Evolutionary conservation across 2,113 vertebrate species (phyloP).

Genomic region (Perccottus glenii): DNA sequence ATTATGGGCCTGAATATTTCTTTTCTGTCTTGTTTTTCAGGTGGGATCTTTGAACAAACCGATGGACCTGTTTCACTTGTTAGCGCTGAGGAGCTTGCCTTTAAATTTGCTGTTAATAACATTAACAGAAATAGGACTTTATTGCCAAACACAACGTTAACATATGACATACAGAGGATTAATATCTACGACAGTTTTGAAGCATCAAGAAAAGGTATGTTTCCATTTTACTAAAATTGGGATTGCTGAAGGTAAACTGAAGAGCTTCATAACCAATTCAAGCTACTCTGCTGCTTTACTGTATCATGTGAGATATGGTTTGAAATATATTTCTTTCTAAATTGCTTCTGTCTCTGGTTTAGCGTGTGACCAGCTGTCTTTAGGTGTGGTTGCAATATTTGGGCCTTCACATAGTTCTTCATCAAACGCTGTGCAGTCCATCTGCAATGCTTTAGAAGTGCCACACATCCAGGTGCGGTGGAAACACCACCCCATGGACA

Average conservation of each 20-base stretch:
- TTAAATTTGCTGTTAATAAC: constrained; percentile 97
- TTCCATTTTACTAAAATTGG: neutral
- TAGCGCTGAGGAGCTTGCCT: constrained; percentile 95
- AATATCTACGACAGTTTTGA: constrained; percentile 99
- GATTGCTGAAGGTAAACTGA: neutral
- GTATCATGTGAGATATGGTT: no score
- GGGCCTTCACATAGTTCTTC: constrained; percentile 97
- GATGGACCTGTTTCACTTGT: constrained; percentile 92
- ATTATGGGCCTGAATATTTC: constrained; percentile 3
- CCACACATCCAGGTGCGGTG: constrained; percentile 97
- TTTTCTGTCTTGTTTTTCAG: constrained; percentile 77
- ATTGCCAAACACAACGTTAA: constrained; percentile 96
- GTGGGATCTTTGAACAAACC: constrained; percentile 95
- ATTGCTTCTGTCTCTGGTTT: constrained; percentile 39
- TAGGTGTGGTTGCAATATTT: constrained; percentile 97
- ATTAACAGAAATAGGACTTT: constrained; percentile 98
- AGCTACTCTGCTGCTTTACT: no score
- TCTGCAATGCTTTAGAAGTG: constrained; percentile 97
- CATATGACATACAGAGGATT: constrained; percentile 99
- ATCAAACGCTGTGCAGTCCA: constrained; percentile 96
- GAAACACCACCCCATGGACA: constrained; percentile 98
- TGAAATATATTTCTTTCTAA: constrained; percentile 3
- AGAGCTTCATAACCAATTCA: no score
- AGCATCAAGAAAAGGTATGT: constrained; percentile 97
- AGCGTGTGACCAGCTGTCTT: constrained; percentile 98